Conservation (phyloP, 1,140 invertebrate species). For the Parasteatoda tepidariorum region DNA sequence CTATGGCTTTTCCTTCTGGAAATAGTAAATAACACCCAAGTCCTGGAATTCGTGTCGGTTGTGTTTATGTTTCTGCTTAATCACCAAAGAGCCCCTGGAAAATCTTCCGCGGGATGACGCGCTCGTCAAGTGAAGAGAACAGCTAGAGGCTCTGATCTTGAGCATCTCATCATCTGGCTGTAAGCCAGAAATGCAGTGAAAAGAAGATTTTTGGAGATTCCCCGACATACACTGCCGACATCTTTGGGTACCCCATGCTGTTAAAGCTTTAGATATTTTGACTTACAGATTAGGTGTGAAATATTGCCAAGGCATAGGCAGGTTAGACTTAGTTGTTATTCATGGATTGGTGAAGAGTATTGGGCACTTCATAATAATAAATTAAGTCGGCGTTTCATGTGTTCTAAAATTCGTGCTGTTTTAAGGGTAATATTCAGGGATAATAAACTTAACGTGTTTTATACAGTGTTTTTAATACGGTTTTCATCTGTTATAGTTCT, state of each 20-base stretch:
- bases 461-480: too few species aligned
- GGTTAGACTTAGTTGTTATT: too few species aligned
- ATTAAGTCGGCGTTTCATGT: too few species aligned
- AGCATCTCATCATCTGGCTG: constrained; percentile 8
- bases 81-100: constrained; percentile 18
- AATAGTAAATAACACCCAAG: constrained; percentile 31
- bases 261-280: too few species aligned
- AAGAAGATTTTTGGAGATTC: neutral
- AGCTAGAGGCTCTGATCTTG: neutral
- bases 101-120: constrained; percentile 34
- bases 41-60: constrained; percentile 22
- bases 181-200: constrained; percentile 9
- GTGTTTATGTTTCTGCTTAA: constrained; percentile 52
- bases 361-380: too few species aligned
- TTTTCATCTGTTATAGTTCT: too few species aligned
- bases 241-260: constrained; percentile 6
- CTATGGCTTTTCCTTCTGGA: neutral
- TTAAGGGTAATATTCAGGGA: neutral
- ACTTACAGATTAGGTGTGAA: too few species aligned
- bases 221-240: neutral
- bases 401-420: too few species aligned
- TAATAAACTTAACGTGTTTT: too few species aligned
- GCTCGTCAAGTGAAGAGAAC: constrained; percentile 6
- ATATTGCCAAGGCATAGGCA: too few species aligned
- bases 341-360: too few species aligned